These are phyloP conservation scores for Microctonus brassicae DNA, from an alignment of 2,888 invertebrate genomes.

Conservation along the genomic window DNA sequence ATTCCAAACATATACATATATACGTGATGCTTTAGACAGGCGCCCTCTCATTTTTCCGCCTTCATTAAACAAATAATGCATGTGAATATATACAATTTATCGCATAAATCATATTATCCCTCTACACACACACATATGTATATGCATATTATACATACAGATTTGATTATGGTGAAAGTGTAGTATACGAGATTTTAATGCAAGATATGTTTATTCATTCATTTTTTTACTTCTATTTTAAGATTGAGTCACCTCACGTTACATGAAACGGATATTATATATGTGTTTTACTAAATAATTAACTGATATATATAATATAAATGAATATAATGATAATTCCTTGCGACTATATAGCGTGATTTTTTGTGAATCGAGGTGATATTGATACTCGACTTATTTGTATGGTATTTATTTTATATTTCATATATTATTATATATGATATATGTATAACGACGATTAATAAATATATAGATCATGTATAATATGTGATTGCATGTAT, in stretches of 20 bases:
- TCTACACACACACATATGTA: too few relatives aligned
- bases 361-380: constrained; percentile 17
- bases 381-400: constrained; percentile 5
- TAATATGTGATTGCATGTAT: background rate
- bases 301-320: constrained; percentile 18
- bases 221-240: too few relatives aligned
- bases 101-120: too few relatives aligned
- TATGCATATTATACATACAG: too few relatives aligned
- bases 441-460: constrained; percentile 6
- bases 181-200: too few relatives aligned
- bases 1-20: constrained; percentile 10
- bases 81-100: too few relatives aligned
- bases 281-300: background rate
- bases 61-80: too few relatives aligned
- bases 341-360: constrained; percentile 16
- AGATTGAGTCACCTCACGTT: too few relatives aligned
- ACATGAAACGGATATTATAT: too few relatives aligned
- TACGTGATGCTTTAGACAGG: constrained; percentile 6
- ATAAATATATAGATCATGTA: background rate
- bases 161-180: too few relatives aligned
- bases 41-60: constrained; percentile 28
- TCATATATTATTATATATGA: constrained; percentile 11
- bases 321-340: constrained; percentile 34
- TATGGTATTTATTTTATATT: too few relatives aligned
- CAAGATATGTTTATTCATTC: too few relatives aligned